A percentile compares a stretch with the other conserved stretches of the same genome.
Evolutionary conservation across 2,797 vertebrate species (phyloP).

Genomic region (Remorina albescens): DNA sequence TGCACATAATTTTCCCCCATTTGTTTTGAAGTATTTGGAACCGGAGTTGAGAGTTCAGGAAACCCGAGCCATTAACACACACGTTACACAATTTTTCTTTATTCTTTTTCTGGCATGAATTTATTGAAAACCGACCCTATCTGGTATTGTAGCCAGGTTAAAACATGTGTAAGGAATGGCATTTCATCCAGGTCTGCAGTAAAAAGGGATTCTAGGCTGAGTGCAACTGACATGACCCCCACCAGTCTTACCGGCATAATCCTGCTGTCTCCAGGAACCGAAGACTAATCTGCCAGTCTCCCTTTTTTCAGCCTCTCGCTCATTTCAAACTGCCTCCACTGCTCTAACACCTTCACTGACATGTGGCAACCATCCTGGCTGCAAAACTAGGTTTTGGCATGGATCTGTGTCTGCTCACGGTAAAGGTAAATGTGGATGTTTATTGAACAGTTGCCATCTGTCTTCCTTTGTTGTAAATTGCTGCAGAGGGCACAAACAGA

Average conservation of each 20-base stretch:
- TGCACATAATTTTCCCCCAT: slow-evolving; percentile 28
- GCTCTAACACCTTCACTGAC: slow-evolving; percentile 62
- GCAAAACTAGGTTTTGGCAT: slow-evolving; percentile 47
- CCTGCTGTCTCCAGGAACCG: slow-evolving; percentile 79
- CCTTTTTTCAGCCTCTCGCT: slow-evolving; percentile 60
- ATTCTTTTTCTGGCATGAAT: background rate
- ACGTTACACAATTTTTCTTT: slow-evolving; percentile 20
- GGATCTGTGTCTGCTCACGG: slow-evolving; percentile 33
- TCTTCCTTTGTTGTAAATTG: slow-evolving; percentile 21
- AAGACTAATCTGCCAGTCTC: slow-evolving; percentile 82
- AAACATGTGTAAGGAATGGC: slow-evolving; percentile 34
- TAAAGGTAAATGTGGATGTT: background rate
- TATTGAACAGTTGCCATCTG: slow-evolving; percentile 41
- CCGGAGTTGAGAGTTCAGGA: slow-evolving; percentile 34
- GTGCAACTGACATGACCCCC: slow-evolving; percentile 71
- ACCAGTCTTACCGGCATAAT: slow-evolving; percentile 75
- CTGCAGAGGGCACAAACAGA: slow-evolving; percentile 13
- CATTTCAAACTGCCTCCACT: slow-evolving; percentile 62
- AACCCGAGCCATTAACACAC: slow-evolving; percentile 35
- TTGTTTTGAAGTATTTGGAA: slow-evolving; percentile 39
- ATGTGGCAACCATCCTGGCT: slow-evolving; percentile 58
- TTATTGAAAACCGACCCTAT: slow-evolving; percentile 32
- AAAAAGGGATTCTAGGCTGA: slow-evolving; percentile 69
- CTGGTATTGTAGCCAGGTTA: slow-evolving; percentile 36
- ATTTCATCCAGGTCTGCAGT: slow-evolving; percentile 60